A percentile compares a stretch with the other conserved stretches of the same genome.
Conservation (phyloP, 2,888 invertebrate species). For the Volucella bombylans region DNA sequence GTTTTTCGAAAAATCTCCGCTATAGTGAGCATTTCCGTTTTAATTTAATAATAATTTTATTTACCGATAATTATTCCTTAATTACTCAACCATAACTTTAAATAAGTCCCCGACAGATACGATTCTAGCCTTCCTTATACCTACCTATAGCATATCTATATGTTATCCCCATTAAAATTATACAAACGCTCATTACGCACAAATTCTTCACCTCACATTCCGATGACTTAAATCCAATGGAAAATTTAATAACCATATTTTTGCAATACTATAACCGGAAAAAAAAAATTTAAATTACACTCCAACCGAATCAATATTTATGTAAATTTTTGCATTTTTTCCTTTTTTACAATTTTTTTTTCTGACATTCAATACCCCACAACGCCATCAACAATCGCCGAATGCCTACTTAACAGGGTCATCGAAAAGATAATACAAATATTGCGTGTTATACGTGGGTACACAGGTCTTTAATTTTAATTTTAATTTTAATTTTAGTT, state of each 20-base stretch:
- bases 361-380: conserved; percentile 1
- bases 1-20: neutral
- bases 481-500: conserved; percentile 21
- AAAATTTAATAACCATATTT: conserved; percentile 62
- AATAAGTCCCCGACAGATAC: conserved; percentile 15
- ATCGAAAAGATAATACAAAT: conserved; percentile 29
- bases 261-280: conserved; percentile 15
- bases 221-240: conserved; percentile 55
- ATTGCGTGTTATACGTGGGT: conserved; percentile 59
- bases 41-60: conserved; percentile 43
- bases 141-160: neutral
- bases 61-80: conserved; percentile 33
- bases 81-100: conserved; percentile 55
- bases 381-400: neutral
- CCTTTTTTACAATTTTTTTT: neutral
- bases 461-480: conserved; percentile 62
- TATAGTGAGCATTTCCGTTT: neutral
- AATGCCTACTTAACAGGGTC: conserved; percentile 34
- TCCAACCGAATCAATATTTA: conserved; percentile 18
- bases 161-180: conserved; percentile 24
- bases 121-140: too few species aligned
- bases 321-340: conserved; percentile 1
- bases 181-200: conserved; percentile 28
- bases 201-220: neutral
- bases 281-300: conserved; percentile 18